phyloP scores from a whole-genome alignment of 2,113 vertebrate genomes.

The Cacatua alba region DNA sequence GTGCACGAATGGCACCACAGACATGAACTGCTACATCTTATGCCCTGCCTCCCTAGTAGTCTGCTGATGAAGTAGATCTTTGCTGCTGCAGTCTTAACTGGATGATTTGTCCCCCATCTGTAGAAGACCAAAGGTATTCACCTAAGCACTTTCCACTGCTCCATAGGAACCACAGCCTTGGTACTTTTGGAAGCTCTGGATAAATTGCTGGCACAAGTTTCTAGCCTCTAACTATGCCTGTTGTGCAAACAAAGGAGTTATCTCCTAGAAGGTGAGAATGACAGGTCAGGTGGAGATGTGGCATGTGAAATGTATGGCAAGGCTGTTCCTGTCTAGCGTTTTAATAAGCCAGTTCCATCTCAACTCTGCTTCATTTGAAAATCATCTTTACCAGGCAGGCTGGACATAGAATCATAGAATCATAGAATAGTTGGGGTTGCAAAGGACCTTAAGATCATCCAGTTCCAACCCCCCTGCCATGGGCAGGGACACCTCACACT shows the following conservation, averaged over 20 bases:
- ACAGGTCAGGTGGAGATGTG: neutral
- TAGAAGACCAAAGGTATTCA: neutral
- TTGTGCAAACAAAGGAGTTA: neutral
- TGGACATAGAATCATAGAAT: neutral
- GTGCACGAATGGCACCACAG: neutral
- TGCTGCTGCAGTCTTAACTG: neutral
- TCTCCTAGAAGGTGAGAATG: neutral
- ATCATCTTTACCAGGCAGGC: neutral
- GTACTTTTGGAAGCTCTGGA: neutral
- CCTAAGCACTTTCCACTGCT: neutral
- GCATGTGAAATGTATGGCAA: neutral
- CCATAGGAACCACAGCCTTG: neutral
- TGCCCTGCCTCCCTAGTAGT: neutral
- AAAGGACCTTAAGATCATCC: neutral
- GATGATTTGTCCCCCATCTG: neutral
- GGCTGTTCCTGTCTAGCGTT: neutral
- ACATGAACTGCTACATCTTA: accelerated
- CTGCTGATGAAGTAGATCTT: neutral
- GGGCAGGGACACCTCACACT: no score
- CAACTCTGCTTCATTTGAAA: neutral
- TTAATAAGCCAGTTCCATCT: neutral
- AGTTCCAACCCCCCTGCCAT: neutral
- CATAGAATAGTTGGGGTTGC: neutral
- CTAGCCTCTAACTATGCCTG: neutral
- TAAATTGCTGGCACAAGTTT: neutral